phyloP scores from a whole-genome alignment of 1,140 invertebrate species.

The Anagrus nilaparvatae region DNA sequence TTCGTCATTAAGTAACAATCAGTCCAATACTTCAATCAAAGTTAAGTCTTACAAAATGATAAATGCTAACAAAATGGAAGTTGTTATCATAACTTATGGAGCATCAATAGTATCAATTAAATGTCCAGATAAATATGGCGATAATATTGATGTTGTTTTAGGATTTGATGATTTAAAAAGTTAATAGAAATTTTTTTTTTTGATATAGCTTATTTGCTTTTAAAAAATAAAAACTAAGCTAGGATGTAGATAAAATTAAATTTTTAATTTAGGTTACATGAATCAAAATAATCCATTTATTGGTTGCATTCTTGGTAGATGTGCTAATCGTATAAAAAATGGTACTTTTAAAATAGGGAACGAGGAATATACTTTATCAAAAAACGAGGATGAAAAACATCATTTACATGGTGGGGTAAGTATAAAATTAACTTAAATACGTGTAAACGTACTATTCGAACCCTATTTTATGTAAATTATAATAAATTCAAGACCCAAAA shows the following conservation, averaged over 20 bases:
- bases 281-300: constrained; percentile 60
- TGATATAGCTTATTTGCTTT: not conserved
- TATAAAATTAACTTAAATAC: not conserved
- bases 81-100: constrained; percentile 55
- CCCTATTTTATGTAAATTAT: not conserved
- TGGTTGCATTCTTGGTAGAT: constrained; percentile 75
- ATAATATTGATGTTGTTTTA: constrained; percentile 51
- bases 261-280: constrained; percentile 46
- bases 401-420: constrained; percentile 74
- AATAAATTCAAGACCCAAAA: no score
- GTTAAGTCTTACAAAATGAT: constrained; percentile 42
- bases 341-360: constrained; percentile 58
- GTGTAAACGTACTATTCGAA: not conserved
- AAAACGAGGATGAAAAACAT: constrained; percentile 60
- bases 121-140: constrained; percentile 53
- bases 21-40: no score
- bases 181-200: constrained; percentile 14
- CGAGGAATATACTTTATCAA: constrained; percentile 53
- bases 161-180: constrained; percentile 59
- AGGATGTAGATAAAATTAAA: not conserved
- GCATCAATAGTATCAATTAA: constrained; percentile 56
- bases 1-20: no score
- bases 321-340: constrained; percentile 71
- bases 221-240: not conserved
- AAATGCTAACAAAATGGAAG: constrained; percentile 43